phyloP scores from a whole-genome alignment of 1,140 invertebrate species.

The Tyrophagus putrescentiae region DNA sequence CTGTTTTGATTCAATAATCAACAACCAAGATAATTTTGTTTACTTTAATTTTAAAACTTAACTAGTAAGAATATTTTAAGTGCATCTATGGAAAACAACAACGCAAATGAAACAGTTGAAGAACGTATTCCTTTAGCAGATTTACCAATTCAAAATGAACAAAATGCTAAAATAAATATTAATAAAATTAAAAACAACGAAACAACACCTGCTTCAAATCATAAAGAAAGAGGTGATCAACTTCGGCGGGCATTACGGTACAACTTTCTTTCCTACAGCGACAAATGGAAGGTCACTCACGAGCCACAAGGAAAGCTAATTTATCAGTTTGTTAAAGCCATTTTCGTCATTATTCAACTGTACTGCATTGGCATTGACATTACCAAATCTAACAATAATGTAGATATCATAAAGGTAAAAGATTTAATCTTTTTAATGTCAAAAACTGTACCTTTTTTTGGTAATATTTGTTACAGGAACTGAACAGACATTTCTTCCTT shows the following conservation, averaged over 20 bases:
- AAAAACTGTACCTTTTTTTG: neutral
- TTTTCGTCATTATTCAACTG: slow-evolving; percentile 79
- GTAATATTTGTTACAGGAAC: neutral
- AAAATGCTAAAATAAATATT: no score
- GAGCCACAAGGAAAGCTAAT: slow-evolving; percentile 90
- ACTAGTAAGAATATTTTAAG: no score
- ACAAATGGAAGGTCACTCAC: slow-evolving; percentile 81
- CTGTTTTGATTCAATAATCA: no score
- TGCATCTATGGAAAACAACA: no score
- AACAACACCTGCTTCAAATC: no score
- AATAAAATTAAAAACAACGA: no score
- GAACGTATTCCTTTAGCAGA: no score
- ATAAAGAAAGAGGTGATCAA: no score
- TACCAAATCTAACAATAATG: slow-evolving; percentile 39
- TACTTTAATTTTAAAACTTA: no score
- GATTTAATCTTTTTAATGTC: slow-evolving; percentile 65
- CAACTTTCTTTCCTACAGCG: slow-evolving; percentile 97
- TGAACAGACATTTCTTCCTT: slow-evolving; percentile 5
- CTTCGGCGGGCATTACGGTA: slow-evolving; percentile 71
- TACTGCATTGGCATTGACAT: slow-evolving; percentile 83
- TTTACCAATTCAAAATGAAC: no score
- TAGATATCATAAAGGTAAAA: slow-evolving; percentile 39
- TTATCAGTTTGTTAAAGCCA: slow-evolving; percentile 85
- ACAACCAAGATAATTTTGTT: no score
- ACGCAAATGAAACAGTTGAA: no score